Conservation (phyloP, 2,888 invertebrate species). For the Netelia fuscicornis region DNA sequence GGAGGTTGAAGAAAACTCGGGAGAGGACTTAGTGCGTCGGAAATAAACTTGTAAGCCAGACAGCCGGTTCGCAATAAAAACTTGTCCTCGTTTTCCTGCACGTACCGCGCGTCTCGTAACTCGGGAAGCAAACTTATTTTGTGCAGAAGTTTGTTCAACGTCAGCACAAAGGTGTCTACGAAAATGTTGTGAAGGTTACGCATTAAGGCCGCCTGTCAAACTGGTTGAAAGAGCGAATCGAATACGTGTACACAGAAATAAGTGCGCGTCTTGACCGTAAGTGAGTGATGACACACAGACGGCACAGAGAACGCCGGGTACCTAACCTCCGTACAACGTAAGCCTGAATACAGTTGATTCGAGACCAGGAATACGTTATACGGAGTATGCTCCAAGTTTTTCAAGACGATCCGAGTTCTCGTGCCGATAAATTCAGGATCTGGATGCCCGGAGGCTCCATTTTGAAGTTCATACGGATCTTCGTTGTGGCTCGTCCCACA, state of each 20-base stretch:
- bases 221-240: slow-evolving; percentile 3
- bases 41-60: not conserved
- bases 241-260: not conserved
- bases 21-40: not conserved
- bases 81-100: not conserved
- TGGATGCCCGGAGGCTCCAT: slow-evolving; percentile 46
- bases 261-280: not conserved
- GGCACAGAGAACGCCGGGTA: slow-evolving; percentile 32
- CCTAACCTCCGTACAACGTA: slow-evolving; percentile 25
- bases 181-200: too few species aligned
- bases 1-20: not conserved
- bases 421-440: slow-evolving; percentile 14
- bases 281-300: slow-evolving; percentile 24
- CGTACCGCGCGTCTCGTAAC: slow-evolving; percentile 3
- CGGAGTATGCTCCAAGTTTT: slow-evolving; percentile 1
- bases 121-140: not conserved
- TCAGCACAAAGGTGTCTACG: not conserved
- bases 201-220: not conserved
- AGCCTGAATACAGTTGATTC: not conserved
- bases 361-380: not conserved
- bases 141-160: not conserved
- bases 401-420: not conserved
- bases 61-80: slow-evolving; percentile 27
- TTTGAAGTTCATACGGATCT: slow-evolving; percentile 33
- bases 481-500: slow-evolving; percentile 17